Conservation (phyloP, 2,888 invertebrate species). For the Proisotoma minuta region DNA sequence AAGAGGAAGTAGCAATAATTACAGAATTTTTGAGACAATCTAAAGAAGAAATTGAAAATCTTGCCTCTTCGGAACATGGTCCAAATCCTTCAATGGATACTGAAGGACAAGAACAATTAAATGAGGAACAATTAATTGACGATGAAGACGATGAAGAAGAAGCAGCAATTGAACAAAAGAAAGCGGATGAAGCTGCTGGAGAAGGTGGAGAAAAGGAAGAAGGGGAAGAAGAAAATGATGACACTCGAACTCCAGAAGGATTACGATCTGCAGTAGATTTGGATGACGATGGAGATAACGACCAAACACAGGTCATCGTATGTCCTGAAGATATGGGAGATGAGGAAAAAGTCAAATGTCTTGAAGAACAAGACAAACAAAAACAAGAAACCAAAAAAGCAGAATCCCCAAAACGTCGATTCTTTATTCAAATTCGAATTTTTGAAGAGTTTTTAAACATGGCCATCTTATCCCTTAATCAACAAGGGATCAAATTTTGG, state of each 20-base stretch:
- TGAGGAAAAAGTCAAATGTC: not conserved
- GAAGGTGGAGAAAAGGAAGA: slow-evolving; percentile 9
- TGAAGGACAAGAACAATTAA: too few relatives aligned
- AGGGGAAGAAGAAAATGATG: not conserved
- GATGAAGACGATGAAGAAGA: slow-evolving; percentile 5
- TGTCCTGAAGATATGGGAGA: slow-evolving; percentile 9
- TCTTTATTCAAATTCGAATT: slow-evolving; percentile 24
- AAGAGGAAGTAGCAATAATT: not conserved
- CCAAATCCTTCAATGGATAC: too few relatives aligned
- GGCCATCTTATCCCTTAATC: slow-evolving; percentile 32
- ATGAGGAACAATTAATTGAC: not conserved
- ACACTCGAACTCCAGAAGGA: not conserved
- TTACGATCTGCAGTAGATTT: not conserved
- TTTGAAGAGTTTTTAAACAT: slow-evolving; percentile 43
- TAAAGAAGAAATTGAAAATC: not conserved
- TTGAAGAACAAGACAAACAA: not conserved
- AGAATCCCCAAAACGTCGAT: slow-evolving; percentile 23
- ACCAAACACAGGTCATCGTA: not conserved
- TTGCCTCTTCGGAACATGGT: not conserved
- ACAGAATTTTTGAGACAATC: not conserved
- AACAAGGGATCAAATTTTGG: slow-evolving; percentile 31
- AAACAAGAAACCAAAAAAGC: too few relatives aligned
- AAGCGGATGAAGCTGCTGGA: not conserved
- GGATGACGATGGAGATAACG: not conserved
- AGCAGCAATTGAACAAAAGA: not conserved